Percentiles rank a stretch among this genome's conserved stretches.
Conservation (phyloP, 2,888 invertebrate species). For the Linnaemya tessellans region DNA sequence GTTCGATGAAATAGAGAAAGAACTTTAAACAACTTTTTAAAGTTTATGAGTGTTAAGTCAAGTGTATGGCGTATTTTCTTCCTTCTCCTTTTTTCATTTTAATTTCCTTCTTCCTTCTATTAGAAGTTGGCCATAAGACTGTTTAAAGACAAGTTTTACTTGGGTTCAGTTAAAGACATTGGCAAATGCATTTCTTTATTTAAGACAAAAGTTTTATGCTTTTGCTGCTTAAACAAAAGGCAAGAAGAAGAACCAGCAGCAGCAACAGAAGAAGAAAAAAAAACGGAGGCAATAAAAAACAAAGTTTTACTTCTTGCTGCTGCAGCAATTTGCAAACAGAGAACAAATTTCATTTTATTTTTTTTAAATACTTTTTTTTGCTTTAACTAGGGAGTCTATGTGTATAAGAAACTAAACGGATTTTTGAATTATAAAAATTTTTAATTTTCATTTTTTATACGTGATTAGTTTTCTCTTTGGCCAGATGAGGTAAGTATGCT, state of each 20-base stretch:
- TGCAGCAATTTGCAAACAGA: conserved; percentile 49
- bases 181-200: conserved; percentile 57
- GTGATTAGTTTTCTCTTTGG: conserved; percentile 12
- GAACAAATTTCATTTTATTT: not conserved
- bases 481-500: not conserved
- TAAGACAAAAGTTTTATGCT: conserved; percentile 55
- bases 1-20: not conserved
- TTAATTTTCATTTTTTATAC: conserved; percentile 26
- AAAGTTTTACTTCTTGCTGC: conserved; percentile 45
- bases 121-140: conserved; percentile 51
- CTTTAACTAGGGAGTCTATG: not conserved
- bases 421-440: conserved; percentile 45
- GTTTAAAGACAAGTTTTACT: conserved; percentile 60
- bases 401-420: conserved; percentile 19
- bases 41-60: conserved; percentile 67
- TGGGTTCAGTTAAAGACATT: conserved; percentile 52
- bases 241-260: not conserved
- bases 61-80: conserved; percentile 45
- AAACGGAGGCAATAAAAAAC: conserved; percentile 9
- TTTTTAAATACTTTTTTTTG: not conserved
- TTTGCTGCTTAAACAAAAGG: conserved; percentile 13
- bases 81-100: not conserved
- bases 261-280: not conserved
- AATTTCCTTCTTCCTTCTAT: conserved; percentile 32
- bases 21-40: conserved; percentile 65